phyloP scores from a whole-genome alignment of 2,113 vertebrate genomes.

The Grus americana region DNA sequence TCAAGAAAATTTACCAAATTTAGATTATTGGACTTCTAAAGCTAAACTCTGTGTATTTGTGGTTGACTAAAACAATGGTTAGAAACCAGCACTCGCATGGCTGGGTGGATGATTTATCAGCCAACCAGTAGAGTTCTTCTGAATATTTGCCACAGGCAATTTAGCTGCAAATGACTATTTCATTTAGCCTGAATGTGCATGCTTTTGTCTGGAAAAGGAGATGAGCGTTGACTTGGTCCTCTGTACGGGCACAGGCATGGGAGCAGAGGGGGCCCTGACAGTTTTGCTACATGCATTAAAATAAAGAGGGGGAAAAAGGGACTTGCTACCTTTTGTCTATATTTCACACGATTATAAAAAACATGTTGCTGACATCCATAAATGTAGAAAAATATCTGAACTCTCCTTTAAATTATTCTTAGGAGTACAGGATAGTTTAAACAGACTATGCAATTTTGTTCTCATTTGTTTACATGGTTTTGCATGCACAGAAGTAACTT shows the following conservation, averaged over 20 bases:
- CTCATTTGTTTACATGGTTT: neutral
- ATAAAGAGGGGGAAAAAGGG: neutral
- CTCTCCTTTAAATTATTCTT: neutral
- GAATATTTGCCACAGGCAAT: neutral
- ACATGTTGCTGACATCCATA: neutral
- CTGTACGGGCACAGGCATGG: neutral
- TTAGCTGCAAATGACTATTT: slow-evolving; percentile 12
- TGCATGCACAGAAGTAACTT: neutral
- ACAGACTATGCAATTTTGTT: neutral
- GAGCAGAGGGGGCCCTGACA: neutral
- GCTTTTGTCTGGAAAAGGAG: neutral
- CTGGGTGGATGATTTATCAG: neutral
- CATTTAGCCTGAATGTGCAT: neutral
- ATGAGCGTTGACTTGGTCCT: neutral
- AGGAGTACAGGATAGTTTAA: neutral
- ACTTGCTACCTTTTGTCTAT: neutral
- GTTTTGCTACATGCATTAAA: neutral
- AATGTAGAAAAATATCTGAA: neutral
- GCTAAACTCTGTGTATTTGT: neutral
- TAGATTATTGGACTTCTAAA: neutral
- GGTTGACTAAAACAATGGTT: neutral
- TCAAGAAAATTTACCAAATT: neutral
- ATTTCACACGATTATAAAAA: neutral
- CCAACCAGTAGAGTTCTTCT: neutral
- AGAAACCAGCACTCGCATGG: neutral